Percentiles rank a stretch among this genome's conserved stretches.
Evolutionary conservation across 2,888 invertebrate genomes (phyloP).

Genomic region (Homarus gammarus): DNA sequence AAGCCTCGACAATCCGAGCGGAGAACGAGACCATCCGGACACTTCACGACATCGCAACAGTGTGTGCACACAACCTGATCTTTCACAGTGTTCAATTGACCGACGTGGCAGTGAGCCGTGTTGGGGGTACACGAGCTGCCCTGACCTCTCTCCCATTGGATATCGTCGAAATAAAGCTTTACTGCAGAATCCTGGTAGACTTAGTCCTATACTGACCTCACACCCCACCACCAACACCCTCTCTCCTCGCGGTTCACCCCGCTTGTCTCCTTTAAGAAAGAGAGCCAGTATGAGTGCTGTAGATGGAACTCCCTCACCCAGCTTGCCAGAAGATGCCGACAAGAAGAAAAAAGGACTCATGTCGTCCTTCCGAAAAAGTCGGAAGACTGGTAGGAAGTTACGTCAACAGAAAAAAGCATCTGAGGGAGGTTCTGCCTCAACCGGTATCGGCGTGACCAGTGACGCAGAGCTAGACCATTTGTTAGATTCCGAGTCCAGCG

Average conservation of each 20-base stretch:
- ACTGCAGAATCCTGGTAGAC: neutral
- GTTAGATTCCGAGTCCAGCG: constrained; percentile 42
- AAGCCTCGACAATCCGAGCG: neutral
- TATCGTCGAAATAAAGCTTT: neutral
- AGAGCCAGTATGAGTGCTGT: constrained; percentile 34
- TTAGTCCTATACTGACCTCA: neutral
- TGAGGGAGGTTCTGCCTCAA: constrained; percentile 22
- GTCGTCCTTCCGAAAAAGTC: constrained; percentile 58
- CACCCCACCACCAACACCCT: neutral
- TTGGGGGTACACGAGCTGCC: constrained; percentile 51
- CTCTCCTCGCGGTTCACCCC: neutral
- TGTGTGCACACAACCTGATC: neutral
- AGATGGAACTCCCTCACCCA: constrained; percentile 23
- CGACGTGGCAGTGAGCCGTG: neutral
- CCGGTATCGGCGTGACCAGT: constrained; percentile 23
- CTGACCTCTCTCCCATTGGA: constrained; percentile 35
- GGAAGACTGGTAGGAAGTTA: constrained; percentile 51
- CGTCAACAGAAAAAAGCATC: constrained; percentile 50
- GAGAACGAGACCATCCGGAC: neutral
- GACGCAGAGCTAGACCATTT: constrained; percentile 37
- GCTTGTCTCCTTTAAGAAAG: neutral
- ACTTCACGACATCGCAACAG: constrained; percentile 23
- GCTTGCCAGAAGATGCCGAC: constrained; percentile 15
- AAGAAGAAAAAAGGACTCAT: constrained; percentile 54
- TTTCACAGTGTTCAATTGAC: neutral